Conservation (phyloP, 2,113 vertebrate genomes). For the Coptodon bakossiorum region DNA sequence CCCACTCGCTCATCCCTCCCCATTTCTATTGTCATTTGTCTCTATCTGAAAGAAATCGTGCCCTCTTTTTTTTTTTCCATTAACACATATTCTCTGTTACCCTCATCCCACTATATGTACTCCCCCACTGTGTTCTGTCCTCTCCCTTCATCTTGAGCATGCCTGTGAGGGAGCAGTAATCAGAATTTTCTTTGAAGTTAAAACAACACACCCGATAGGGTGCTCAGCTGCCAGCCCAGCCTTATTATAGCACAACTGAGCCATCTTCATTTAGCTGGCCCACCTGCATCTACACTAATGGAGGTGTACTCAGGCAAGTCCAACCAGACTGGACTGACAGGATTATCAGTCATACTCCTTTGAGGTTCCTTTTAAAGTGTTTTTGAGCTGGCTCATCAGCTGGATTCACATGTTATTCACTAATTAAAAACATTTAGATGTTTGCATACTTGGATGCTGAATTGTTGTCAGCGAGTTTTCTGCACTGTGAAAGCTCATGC, state of each 20-base stretch:
- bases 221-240: slow-evolving; percentile 1
- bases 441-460: not conserved
- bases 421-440: not conserved
- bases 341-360: not conserved
- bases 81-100: not conserved
- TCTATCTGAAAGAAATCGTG: not conserved
- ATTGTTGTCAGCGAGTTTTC: not conserved
- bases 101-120: slow-evolving; percentile 1
- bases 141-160: not conserved
- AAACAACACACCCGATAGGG: not conserved
- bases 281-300: not conserved
- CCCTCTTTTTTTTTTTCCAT: not conserved
- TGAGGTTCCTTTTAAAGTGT: not conserved
- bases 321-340: not conserved
- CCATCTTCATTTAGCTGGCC: slow-evolving; percentile 2
- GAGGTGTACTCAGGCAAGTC: not conserved
- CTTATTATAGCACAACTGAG: not conserved
- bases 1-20: not conserved
- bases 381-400: not conserved
- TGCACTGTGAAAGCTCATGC: not conserved
- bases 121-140: slow-evolving; percentile 1
- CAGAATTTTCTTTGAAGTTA: not conserved
- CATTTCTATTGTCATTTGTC: not conserved
- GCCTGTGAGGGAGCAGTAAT: not conserved
- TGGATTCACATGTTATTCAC: not conserved